Base-by-base conservation (phyloP, 53 echinoderm and acorn worm species). In the Temnopleurus reevesii region DNA sequence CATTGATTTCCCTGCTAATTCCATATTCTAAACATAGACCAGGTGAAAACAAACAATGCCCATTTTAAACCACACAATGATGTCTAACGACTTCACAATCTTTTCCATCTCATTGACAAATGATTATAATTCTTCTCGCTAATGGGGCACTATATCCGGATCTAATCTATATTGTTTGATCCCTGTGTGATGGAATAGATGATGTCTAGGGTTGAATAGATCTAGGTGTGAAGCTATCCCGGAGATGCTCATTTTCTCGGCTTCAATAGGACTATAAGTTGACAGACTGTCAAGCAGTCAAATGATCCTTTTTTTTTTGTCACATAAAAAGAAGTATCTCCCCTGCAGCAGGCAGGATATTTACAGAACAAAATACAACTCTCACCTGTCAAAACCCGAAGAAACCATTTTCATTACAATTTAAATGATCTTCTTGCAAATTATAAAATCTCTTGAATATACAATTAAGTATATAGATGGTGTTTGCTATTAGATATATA, bases 41-140 rank as follows among this genome's bases (percentile, higher is more conserved):
- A 71, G 71, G 71, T 71, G 71, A 71, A 43, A 66, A n/a, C 36
- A 66, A 66, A 66, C 71, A 71, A 71, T 43, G 41, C n/a, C n/a
- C 71, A 41, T 41, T 71, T 49, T 71, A 71, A 38, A 71, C 19
- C n/a, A 15, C 38, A 8, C 41, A 19, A 71, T 38, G 71, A 71
- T 71, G 71, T 71, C 71, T 71, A 71, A 71, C 71, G 71, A 41
- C 71, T 38, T 71, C 71, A 7, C 71, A 34, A 38, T 38, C 8
- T 71, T 19, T 71, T 71, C 71, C 41, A 41, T 13, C 63, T 33
- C 63, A 63, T 71, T 21, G 4, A 71, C 36, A 71, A 41, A 30
- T 38, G 71, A 71, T 71, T n/a, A 71, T 64, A 64, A n/a, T 38
- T 41, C 38, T 71, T 4, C 71, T 43, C 41, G 71, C 71, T 71